Conservation (phyloP, 2,888 invertebrate genomes). For the Torymus texanus region DNA sequence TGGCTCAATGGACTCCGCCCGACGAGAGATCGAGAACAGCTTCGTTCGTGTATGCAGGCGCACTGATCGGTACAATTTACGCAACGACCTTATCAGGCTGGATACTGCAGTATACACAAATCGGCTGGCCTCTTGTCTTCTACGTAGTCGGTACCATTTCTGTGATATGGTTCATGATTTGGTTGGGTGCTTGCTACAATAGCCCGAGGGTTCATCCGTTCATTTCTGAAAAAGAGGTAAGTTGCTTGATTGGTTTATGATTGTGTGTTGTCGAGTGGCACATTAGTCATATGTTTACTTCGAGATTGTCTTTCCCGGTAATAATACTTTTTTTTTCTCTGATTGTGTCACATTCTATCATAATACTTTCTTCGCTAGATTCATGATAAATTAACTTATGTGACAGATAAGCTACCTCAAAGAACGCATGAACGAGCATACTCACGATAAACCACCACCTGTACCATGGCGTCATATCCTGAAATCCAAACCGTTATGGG, state of each 20-base stretch:
- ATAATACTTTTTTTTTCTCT: not conserved
- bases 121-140: conserved; percentile 86
- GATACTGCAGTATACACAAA: conserved; percentile 80
- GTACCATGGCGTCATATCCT: conserved; percentile 69
- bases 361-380: too few relatives aligned
- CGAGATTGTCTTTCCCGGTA: too few relatives aligned
- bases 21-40: conserved; percentile 83
- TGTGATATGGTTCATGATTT: conserved; percentile 83
- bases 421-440: conserved; percentile 66
- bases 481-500: conserved; percentile 82
- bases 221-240: conserved; percentile 69
- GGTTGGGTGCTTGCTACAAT: conserved; percentile 76
- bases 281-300: too few relatives aligned
- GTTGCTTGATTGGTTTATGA: not conserved
- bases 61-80: conserved; percentile 81
- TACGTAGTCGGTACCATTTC: conserved; percentile 88
- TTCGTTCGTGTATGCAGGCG: conserved; percentile 87
- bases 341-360: too few relatives aligned
- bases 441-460: conserved; percentile 62
- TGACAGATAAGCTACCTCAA: conserved; percentile 63
- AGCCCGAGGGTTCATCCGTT: conserved; percentile 73
- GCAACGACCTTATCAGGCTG: conserved; percentile 82
- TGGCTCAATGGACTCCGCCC: conserved; percentile 88
- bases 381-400: not conserved
- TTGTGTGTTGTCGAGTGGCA: too few relatives aligned